Evolutionary conservation across 1,140 invertebrate species (phyloP).

Genomic region (Eriosoma lanigerum): DNA sequence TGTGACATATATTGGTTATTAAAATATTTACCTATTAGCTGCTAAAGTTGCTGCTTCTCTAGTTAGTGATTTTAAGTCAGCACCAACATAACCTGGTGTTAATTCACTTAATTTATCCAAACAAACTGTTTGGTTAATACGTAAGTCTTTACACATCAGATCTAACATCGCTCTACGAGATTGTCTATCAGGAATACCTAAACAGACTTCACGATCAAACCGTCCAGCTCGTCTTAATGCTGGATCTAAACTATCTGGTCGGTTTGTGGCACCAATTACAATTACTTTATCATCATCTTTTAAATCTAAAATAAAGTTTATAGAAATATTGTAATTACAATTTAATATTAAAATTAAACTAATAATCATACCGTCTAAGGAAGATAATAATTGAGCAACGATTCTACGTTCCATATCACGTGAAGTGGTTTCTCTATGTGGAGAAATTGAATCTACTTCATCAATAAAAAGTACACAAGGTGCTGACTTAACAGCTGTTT

Average conservation of each 20-base stretch:
- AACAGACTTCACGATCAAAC: constrained; percentile 88
- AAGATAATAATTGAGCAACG: constrained; percentile 86
- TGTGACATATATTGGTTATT: background rate
- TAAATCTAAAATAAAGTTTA: constrained; percentile 59
- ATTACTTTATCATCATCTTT: constrained; percentile 70
- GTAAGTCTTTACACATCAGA: constrained; percentile 70
- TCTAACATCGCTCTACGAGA: constrained; percentile 75
- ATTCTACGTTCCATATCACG: constrained; percentile 95
- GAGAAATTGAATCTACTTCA: constrained; percentile 88
- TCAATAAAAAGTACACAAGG: constrained; percentile 92
- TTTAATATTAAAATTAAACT: background rate
- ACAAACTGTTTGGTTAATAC: constrained; percentile 70
- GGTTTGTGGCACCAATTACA: constrained; percentile 93
- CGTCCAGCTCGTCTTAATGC: constrained; percentile 87
- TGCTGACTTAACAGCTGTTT: constrained; percentile 71
- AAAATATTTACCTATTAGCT: constrained; percentile 61
- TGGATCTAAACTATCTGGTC: constrained; percentile 90
- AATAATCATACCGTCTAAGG: constrained; percentile 72
- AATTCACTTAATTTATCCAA: constrained; percentile 73
- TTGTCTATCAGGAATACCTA: constrained; percentile 88
- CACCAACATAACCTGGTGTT: constrained; percentile 96
- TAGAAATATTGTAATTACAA: constrained; percentile 15
- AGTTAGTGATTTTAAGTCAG: constrained; percentile 85
- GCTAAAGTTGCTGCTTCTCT: constrained; percentile 85
- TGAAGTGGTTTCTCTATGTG: constrained; percentile 81